Evolutionary conservation across 2,113 vertebrate species (phyloP).

Genomic region (Limanda limanda): DNA sequence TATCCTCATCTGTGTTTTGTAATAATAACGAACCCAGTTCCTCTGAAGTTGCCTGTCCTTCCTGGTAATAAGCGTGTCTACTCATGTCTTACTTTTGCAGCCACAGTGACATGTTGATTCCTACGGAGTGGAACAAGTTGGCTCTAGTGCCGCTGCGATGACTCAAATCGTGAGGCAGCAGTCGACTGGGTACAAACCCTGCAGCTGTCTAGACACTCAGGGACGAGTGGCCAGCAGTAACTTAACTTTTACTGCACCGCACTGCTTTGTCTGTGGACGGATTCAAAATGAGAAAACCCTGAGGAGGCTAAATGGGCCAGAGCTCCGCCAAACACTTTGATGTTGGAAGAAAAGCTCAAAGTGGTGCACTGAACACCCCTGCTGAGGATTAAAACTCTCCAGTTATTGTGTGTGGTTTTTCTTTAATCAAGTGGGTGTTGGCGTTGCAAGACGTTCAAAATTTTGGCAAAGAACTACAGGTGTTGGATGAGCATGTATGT

Average conservation of each 20-base stretch:
- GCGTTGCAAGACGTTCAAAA: background rate
- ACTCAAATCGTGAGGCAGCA: conserved; percentile 55
- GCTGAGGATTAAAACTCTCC: background rate
- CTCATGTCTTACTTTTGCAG: conserved; percentile 27
- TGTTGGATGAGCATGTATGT: background rate
- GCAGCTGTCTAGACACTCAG: conserved; percentile 53
- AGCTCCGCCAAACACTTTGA: background rate
- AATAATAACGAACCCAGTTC: background rate
- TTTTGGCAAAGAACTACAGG: background rate
- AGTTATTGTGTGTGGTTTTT: background rate
- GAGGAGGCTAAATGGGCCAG: background rate
- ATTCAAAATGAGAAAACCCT: conserved; percentile 12
- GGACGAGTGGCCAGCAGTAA: conserved; percentile 25
- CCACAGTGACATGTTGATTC: conserved; percentile 45
- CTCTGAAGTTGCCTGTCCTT: background rate
- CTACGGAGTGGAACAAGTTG: conserved; percentile 46
- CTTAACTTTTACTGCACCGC: conserved; percentile 7
- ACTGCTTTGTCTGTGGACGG: conserved; percentile 3
- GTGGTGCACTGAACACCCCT: background rate
- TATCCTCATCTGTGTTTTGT: background rate
- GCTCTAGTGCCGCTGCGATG: conserved; percentile 37
- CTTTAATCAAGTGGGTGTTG: background rate
- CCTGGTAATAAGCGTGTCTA: conserved; percentile 25
- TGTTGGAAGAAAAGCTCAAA: conserved; percentile 8
- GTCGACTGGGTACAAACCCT: conserved; percentile 35